A percentile compares a stretch with the other conserved stretches of the same genome.
These are phyloP conservation scores for Acanthosepion esculentum DNA, from an alignment of 2,888 invertebrate genomes.

Conservation along the genomic window DNA sequence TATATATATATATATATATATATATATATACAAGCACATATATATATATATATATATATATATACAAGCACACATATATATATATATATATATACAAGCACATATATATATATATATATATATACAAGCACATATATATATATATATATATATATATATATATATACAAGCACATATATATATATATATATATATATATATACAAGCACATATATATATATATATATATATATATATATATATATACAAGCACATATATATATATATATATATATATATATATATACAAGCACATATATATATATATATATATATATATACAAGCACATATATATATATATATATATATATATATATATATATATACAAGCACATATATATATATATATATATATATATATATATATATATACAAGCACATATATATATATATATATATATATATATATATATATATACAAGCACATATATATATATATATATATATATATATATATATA, in stretches of 20 bases:
- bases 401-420: not conserved
- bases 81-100: no score
- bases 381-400: not conserved
- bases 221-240: not conserved
- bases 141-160: no score
- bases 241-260: not conserved
- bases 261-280: not conserved
- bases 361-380: not conserved
- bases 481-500: not conserved
- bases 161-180: no score
- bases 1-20: not conserved
- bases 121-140: no score
- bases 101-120: no score
- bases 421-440: not conserved
- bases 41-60: not conserved
- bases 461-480: not conserved
- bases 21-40: not conserved
- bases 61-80: not conserved
- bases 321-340: not conserved
- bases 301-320: not conserved
- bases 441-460: not conserved
- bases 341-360: not conserved
- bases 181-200: no score
- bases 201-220: no score
- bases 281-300: not conserved